phyloP scores from a whole-genome alignment of 2,888 invertebrate genomes.

The Gymnocheta viridis region DNA sequence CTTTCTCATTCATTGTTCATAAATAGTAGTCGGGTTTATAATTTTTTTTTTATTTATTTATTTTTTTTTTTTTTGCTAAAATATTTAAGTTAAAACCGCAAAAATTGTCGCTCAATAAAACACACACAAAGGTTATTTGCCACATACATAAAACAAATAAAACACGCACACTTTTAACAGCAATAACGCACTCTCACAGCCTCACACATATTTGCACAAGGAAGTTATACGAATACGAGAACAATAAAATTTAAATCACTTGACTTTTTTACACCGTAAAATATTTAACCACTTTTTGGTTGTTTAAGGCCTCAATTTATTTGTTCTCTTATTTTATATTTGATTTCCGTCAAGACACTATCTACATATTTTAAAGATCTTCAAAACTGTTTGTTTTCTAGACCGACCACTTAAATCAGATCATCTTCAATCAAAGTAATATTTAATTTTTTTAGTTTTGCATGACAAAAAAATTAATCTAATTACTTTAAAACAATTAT shows the following conservation, averaged over 20 bases:
- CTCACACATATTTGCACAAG: neutral
- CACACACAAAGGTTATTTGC: slow-evolving; percentile 46
- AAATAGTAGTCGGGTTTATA: slow-evolving; percentile 17
- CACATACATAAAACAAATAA: neutral
- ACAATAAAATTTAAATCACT: slow-evolving; percentile 37
- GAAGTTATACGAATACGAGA: slow-evolving; percentile 1
- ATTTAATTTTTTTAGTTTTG: too few relatives aligned
- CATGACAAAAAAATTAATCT: too few relatives aligned
- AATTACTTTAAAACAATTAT: too few relatives aligned
- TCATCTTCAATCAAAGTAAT: too few relatives aligned
- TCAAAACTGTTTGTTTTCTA: too few relatives aligned
- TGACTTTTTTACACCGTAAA: slow-evolving; percentile 14
- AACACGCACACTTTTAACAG: slow-evolving; percentile 1
- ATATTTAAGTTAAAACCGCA: slow-evolving; percentile 49
- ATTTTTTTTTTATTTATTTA: too few relatives aligned
- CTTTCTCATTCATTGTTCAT: neutral
- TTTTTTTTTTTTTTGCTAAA: too few relatives aligned
- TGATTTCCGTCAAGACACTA: too few relatives aligned
- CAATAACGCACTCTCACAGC: neutral
- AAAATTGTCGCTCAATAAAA: slow-evolving; percentile 59
- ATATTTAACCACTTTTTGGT: slow-evolving; percentile 26
- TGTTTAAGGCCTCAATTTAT: too few relatives aligned
- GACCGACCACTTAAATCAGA: too few relatives aligned
- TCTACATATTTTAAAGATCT: too few relatives aligned
- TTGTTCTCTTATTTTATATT: too few relatives aligned